Base-by-base conservation (phyloP, 2,888 invertebrate genomes). In the Slavum lentiscoides region DNA sequence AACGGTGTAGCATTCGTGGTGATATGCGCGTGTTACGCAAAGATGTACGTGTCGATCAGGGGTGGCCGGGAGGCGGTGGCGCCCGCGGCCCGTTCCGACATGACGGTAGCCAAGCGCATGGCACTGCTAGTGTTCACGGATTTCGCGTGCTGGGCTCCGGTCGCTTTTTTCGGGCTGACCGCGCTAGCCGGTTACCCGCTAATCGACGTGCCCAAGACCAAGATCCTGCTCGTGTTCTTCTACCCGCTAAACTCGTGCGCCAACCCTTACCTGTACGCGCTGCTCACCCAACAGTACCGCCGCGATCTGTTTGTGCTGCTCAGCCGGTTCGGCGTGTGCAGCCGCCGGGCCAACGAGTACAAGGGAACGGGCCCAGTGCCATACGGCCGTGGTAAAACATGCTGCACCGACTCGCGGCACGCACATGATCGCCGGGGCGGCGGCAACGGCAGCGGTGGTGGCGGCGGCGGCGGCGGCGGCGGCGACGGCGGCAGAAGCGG, bases 271-370 rank as follows among this genome's bases (percentile, higher is more conserved):
- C 88, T 97, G 7, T 97, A 96, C 87, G 96, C 95, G 30, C 93
- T 96, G 84, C 88, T 95, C 85, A 96, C 96, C 11, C 97, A 98
- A 86, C 97, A 97, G 87, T 97, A 97, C 87, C 97, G 97, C 87
- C 96, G 96, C 87, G 97, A 97, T 88, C 97, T 97, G 88, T 94
- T 97, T 5, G 91, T 95, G 86, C 93, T 97, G 82, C 97, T 97
- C 88, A 96, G 96, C 87, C 94, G 96, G 37, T 95, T 97, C 84
- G 97, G 97, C 87, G 97, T 96, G 87, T 94, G 95, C 62, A 89
- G 96, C 89, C 83, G 86, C 89, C 85, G 84, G 89, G 86, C 84
- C 86, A 43, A 88, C 88, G 64, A 92, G 92, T 85, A 89, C 88
- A 30, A 90, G 90, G 67, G 86, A 90, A 69, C 89, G 89, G 58